These are phyloP conservation scores for Drosophila lowei DNA, from an alignment of 1,140 invertebrate genomes.

Conservation along the genomic window DNA sequence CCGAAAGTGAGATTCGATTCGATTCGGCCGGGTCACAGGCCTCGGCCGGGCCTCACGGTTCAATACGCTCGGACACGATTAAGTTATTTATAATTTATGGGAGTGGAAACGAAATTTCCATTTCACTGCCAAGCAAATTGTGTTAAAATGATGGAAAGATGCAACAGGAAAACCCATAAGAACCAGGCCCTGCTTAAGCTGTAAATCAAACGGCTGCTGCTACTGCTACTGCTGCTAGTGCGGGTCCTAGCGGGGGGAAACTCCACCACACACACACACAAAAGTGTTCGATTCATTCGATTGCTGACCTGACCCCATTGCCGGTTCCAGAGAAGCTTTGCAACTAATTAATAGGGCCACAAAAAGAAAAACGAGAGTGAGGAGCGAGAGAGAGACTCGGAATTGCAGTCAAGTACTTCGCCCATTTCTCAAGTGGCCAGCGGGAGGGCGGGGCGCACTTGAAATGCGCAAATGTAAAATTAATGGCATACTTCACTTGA, in stretches of 20 bases:
- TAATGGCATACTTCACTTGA: constrained; percentile 71
- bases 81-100: constrained; percentile 78
- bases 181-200: constrained; percentile 1
- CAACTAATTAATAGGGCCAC: constrained; percentile 51
- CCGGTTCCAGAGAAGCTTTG: constrained; percentile 25
- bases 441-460: constrained; percentile 44
- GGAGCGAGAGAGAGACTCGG: constrained; percentile 7
- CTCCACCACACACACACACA: neutral
- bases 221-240: too few relatives aligned
- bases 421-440: constrained; percentile 44
- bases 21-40: neutral
- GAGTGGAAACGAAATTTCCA: constrained; percentile 53
- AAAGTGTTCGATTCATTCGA: constrained; percentile 32
- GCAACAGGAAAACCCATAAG: constrained; percentile 2
- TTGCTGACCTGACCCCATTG: constrained; percentile 46
- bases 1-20: constrained; percentile 6
- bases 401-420: constrained; percentile 30
- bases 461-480: constrained; percentile 71
- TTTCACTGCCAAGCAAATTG: constrained; percentile 59
- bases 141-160: constrained; percentile 63
- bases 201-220: too few relatives aligned
- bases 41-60: constrained; percentile 37
- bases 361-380: constrained; percentile 4
- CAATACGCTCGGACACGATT: constrained; percentile 72
- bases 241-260: too few relatives aligned